Conservation (phyloP, 2,888 invertebrate species). For the Alviniconcha strummeri region DNA sequence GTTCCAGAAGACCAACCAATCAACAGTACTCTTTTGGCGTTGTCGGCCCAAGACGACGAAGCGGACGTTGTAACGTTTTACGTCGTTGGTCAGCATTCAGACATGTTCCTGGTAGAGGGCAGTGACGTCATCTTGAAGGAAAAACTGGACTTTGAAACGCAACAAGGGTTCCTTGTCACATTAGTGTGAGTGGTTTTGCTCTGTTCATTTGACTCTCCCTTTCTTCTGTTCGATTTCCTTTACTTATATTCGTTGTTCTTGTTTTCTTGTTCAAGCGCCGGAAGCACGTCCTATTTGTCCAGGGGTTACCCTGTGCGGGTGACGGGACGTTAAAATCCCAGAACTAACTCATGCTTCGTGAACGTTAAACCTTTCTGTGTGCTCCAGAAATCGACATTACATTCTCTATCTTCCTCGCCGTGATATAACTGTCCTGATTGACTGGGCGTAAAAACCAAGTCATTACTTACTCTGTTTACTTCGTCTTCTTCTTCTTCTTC, state of each 20-base stretch:
- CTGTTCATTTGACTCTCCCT: background rate
- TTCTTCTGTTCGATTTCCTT: background rate
- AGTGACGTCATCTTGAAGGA: background rate
- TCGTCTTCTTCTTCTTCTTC: too few species aligned
- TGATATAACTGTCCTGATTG: too few species aligned
- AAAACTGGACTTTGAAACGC: constrained; percentile 6
- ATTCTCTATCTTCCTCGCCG: too few species aligned
- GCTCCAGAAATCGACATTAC: too few species aligned
- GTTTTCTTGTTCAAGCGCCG: background rate
- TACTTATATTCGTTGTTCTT: background rate
- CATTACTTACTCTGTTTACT: too few species aligned
- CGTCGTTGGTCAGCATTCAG: constrained; percentile 6
- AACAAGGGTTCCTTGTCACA: background rate
- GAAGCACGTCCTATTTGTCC: too few species aligned
- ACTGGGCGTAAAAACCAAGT: too few species aligned
- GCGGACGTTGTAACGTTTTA: constrained; percentile 24
- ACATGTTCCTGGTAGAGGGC: background rate
- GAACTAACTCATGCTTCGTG: too few species aligned
- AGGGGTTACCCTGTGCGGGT: too few species aligned
- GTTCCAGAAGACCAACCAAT: constrained; percentile 15
- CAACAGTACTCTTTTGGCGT: constrained; percentile 7
- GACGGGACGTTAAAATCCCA: too few species aligned
- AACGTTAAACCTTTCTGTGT: too few species aligned
- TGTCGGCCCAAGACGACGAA: constrained; percentile 13
- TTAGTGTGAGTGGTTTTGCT: background rate